Evolutionary conservation across 1,140 invertebrate genomes (phyloP).

Genomic region (Temnothorax curvispinosus): DNA sequence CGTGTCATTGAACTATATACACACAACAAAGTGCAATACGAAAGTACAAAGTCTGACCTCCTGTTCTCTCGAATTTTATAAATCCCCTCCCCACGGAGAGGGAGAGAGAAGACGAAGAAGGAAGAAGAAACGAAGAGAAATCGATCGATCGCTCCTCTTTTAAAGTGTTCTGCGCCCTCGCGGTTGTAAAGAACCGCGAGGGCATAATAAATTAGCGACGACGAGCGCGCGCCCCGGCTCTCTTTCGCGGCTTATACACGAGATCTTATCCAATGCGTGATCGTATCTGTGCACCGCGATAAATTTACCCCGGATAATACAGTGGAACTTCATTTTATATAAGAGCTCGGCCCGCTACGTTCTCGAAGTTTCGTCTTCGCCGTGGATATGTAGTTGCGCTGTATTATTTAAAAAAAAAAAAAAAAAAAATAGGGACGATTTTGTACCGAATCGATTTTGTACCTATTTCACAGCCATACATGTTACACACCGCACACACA

Average conservation of each 20-base stretch:
- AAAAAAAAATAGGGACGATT: slow-evolving; percentile 34
- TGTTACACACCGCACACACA: not conserved
- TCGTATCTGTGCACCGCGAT: slow-evolving; percentile 60
- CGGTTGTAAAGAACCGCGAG: slow-evolving; percentile 59
- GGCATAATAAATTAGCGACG: slow-evolving; percentile 54
- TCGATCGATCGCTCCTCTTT: slow-evolving; percentile 43
- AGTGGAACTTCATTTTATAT: slow-evolving; percentile 3
- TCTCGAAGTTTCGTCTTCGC: slow-evolving; percentile 32
- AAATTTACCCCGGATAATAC: slow-evolving; percentile 58
- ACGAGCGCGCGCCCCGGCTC: not conserved
- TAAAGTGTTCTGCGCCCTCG: slow-evolving; percentile 62
- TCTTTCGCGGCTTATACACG: slow-evolving; percentile 39
- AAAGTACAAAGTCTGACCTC: slow-evolving; percentile 78
- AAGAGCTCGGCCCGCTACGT: slow-evolving; percentile 19
- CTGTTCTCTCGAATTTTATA: slow-evolving; percentile 73
- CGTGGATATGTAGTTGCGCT: slow-evolving; percentile 22
- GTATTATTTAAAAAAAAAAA: slow-evolving; percentile 11
- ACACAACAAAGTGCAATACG: slow-evolving; percentile 79
- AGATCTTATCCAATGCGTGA: slow-evolving; percentile 49
- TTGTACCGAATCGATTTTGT: slow-evolving; percentile 51
- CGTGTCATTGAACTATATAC: slow-evolving; percentile 77
- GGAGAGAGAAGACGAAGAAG: slow-evolving; percentile 14
- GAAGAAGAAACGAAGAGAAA: slow-evolving; percentile 49
- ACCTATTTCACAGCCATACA: slow-evolving; percentile 40
- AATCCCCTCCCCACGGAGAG: slow-evolving; percentile 36